Base-by-base conservation (phyloP, 1,140 invertebrate genomes). In the Reticulitermes speratus region DNA sequence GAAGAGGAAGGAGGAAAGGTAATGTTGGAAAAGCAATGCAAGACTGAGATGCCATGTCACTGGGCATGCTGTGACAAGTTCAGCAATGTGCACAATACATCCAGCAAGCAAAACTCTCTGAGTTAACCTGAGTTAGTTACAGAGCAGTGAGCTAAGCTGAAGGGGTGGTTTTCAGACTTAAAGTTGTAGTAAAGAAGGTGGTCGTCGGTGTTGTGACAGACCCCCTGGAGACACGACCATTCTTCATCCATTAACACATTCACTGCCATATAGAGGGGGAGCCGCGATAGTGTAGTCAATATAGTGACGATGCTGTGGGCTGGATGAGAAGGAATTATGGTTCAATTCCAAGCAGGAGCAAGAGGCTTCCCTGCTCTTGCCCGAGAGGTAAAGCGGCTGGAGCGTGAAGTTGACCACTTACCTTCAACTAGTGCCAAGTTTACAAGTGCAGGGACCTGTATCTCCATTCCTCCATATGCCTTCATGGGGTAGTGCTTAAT, bases 121-220 rank as follows among this genome's bases (percentile, higher is more conserved):
- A 75, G n/a, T 75, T 75, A 75, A 75, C 65, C 65, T 25, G 65
- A 75, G 65, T 75, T 75, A 75, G 65, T 75, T 75, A 75, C 65
- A 75, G 65, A 75, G 65, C 65, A 75, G 65, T 30, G 65, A 75
- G 65, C 65, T 30, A 75, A 75, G 65, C n/a, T 75, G 65, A 75
- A 75, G 65, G 25, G n/a, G 65, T 65, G 59, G 59, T 65, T 65
- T 19, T 65, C 59, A 65, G 19, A 75, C 25, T 2, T 75, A 21
- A 21, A 21, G 0, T n/a, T 6, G n/a, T 75, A 30, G 65, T 75
- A 30, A 75, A 12, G 25, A 14, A 25, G n/a, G 25, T 75, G n/a
- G n/a, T 75, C 65, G 3, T 75, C n/a, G n/a, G 25, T 11, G 65
- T 11, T 75, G 25, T 75, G 65, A 75, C 65, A 30, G 2, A 30